Evolutionary conservation across 1,140 invertebrate species (phyloP).

Genomic region (Brachystomella parvula): DNA sequence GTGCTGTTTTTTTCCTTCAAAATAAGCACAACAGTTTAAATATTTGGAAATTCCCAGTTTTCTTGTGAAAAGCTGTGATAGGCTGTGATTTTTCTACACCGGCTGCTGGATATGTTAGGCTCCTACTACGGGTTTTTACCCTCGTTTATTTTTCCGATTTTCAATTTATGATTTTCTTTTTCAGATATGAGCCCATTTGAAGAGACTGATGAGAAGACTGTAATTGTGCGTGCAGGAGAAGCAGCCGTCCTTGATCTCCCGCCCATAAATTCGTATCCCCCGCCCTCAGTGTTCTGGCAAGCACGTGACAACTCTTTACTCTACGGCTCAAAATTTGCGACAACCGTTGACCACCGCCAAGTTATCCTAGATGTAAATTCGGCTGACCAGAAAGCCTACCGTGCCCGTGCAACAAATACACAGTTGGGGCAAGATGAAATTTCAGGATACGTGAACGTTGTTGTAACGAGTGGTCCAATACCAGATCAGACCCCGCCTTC

Average conservation of each 20-base stretch:
- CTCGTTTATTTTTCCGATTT: not conserved
- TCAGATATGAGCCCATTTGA: slow-evolving; percentile 77
- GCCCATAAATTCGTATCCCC: slow-evolving; percentile 68
- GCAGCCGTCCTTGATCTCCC: slow-evolving; percentile 74
- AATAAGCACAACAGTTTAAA: not conserved
- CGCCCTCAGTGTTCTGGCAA: slow-evolving; percentile 74
- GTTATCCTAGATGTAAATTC: slow-evolving; percentile 68
- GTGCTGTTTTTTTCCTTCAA: not conserved
- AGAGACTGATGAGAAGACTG: slow-evolving; percentile 55
- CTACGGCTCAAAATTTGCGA: slow-evolving; percentile 72
- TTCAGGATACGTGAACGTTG: slow-evolving; percentile 68
- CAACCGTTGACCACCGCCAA: slow-evolving; percentile 63
- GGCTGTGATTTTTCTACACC: too few relatives aligned
- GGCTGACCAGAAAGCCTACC: slow-evolving; percentile 63
- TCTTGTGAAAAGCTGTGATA: not conserved
- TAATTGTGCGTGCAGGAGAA: slow-evolving; percentile 64
- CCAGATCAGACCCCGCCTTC: slow-evolving; percentile 62
- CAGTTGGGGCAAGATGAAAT: slow-evolving; percentile 77
- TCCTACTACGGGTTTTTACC: too few relatives aligned
- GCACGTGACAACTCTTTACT: slow-evolving; percentile 58
- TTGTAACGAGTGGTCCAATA: slow-evolving; percentile 46
- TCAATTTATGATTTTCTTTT: slow-evolving; percentile 13
- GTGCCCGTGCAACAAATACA: slow-evolving; percentile 74
- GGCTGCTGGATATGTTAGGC: too few relatives aligned
- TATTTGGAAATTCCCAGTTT: not conserved